phyloP scores from a whole-genome alignment of 2,797 vertebrate species.

The Bucorvus abyssinicus region DNA sequence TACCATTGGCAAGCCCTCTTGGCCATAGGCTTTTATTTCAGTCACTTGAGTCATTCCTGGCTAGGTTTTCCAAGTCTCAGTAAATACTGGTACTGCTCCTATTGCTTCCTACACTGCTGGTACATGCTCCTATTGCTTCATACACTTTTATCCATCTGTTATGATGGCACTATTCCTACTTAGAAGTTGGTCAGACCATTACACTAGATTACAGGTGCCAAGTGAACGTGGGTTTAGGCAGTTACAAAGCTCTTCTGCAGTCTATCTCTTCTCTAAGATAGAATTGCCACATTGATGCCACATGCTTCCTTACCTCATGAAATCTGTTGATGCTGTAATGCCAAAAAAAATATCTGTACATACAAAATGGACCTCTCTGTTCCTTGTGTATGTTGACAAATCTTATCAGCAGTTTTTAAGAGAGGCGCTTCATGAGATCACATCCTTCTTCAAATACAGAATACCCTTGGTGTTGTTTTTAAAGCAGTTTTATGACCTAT shows the following conservation, averaged over 20 bases:
- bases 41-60: conserved; percentile 41
- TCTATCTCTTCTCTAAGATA: background rate
- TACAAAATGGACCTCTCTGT: background rate
- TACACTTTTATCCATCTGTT: conserved; percentile 61
- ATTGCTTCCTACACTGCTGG: conserved; percentile 42
- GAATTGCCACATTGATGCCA: conserved; percentile 3
- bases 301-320: conserved; percentile 38
- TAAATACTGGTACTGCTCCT: conserved; percentile 52
- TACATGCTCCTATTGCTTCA: conserved; percentile 53
- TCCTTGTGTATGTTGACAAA: background rate
- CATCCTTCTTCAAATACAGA: background rate
- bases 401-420: background rate
- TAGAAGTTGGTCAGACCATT: conserved; percentile 31
- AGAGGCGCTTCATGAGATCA: background rate
- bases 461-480: background rate
- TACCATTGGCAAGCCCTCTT: conserved; percentile 6
- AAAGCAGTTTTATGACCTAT: background rate
- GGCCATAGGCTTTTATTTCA: conserved; percentile 32
- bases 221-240: conserved; percentile 32
- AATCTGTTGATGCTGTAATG: conserved; percentile 34
- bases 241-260: conserved; percentile 5
- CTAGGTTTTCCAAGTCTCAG: conserved; percentile 23
- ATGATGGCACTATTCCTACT: conserved; percentile 48
- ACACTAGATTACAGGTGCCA: conserved; percentile 21
- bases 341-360: background rate